phyloP scores from a whole-genome alignment of 2,888 invertebrate species.

The Hypomecis punctinalis region DNA sequence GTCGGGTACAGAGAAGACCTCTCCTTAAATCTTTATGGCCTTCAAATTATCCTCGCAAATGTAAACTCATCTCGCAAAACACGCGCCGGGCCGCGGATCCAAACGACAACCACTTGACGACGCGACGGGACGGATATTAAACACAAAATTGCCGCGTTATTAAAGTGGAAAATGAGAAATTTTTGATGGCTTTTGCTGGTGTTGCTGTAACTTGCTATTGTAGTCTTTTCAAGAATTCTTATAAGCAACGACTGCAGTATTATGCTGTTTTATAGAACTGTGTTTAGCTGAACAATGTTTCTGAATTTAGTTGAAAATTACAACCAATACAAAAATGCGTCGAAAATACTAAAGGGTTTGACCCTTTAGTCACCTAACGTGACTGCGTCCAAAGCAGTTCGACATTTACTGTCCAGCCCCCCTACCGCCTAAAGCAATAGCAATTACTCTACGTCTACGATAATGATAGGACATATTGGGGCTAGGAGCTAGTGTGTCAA shows the following conservation, averaged over 20 bases:
- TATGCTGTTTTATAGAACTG: background rate
- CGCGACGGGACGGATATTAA: constrained; percentile 28
- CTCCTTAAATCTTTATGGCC: background rate
- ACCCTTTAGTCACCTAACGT: too few relatives aligned
- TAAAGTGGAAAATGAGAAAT: constrained; percentile 49
- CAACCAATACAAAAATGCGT: too few relatives aligned
- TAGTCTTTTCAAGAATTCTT: background rate
- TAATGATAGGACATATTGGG: too few relatives aligned
- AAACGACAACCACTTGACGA: constrained; percentile 23
- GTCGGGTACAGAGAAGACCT: too few relatives aligned
- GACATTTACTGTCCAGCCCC: too few relatives aligned
- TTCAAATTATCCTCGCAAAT: constrained; percentile 22
- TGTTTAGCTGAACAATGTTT: too few relatives aligned
- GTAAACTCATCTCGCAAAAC: constrained; percentile 21
- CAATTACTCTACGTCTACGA: too few relatives aligned
- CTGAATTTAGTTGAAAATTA: too few relatives aligned
- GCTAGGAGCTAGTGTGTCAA: too few relatives aligned
- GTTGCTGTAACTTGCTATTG: constrained; percentile 11
- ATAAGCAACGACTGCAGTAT: background rate
- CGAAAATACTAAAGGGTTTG: too few relatives aligned
- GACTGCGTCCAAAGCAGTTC: too few relatives aligned
- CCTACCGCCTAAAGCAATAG: too few relatives aligned
- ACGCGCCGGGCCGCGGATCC: constrained; percentile 1
- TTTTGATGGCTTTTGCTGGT: constrained; percentile 41
- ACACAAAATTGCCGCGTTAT: constrained; percentile 42